Conservation (phyloP, 2,888 invertebrate species). For the Noctua pronuba region DNA sequence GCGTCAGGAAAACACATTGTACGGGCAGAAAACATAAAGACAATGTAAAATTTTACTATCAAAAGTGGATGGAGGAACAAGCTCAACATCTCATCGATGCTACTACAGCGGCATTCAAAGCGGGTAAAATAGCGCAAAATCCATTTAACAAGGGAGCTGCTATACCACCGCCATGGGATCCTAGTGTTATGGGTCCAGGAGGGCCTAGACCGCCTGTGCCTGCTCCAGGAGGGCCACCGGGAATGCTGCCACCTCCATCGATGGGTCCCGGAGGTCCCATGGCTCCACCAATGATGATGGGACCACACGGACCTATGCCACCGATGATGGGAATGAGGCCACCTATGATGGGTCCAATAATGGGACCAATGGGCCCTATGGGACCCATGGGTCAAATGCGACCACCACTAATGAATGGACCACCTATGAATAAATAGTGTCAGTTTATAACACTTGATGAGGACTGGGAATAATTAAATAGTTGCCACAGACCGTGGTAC, state of each 20-base stretch:
- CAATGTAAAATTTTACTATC: conserved; percentile 99
- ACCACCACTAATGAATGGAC: conserved; percentile 93
- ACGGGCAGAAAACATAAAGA: conserved; percentile 99
- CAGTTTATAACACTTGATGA: conserved; percentile 37
- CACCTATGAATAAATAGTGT: conserved; percentile 90
- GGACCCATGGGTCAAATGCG: conserved; percentile 94
- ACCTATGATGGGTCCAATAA: conserved; percentile 92
- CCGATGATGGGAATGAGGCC: conserved; percentile 93
- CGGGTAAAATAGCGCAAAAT: conserved; percentile 98
- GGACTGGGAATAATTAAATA: conserved; percentile 48
- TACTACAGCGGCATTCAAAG: conserved; percentile 99
- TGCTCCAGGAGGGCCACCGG: conserved; percentile 91
- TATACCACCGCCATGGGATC: conserved; percentile 95
- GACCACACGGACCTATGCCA: conserved; percentile 95
- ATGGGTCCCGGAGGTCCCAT: conserved; percentile 93
- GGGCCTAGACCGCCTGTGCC: conserved; percentile 89
- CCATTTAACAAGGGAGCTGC: conserved; percentile 95
- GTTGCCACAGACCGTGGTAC: conserved; percentile 44
- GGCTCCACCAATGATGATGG: conserved; percentile 95
- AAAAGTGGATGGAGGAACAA: conserved; percentile 99
- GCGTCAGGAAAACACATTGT: conserved; percentile 99
- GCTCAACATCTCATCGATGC: conserved; percentile 99
- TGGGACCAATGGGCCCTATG: conserved; percentile 91
- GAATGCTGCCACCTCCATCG: conserved; percentile 89
- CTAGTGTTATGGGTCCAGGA: conserved; percentile 90